Evolutionary conservation across 2,113 vertebrate species (phyloP).

Genomic region (Cairina moschata): DNA sequence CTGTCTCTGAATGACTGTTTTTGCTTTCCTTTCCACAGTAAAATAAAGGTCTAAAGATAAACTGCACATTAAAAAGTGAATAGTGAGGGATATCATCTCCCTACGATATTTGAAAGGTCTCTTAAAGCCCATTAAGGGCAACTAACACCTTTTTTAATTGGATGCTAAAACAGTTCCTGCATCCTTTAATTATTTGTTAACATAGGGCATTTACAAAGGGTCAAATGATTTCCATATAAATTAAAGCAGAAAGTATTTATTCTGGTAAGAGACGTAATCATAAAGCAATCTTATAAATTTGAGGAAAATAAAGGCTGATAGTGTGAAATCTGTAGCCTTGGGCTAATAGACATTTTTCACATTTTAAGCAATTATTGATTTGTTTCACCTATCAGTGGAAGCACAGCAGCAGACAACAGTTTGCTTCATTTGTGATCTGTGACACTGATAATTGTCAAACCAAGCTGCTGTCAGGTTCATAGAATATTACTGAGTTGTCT

Average conservation of each 20-base stretch:
- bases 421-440: background rate
- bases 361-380: constrained; percentile 28
- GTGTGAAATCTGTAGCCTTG: constrained; percentile 2
- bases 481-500: background rate
- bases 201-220: background rate
- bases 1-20: background rate
- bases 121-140: background rate
- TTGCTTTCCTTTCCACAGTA: background rate
- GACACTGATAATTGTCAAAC: background rate
- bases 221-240: constrained; percentile 46
- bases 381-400: background rate
- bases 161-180: background rate
- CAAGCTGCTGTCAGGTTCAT: background rate
- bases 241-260: constrained; percentile 23
- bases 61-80: background rate
- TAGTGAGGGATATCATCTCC: background rate
- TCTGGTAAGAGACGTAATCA: background rate
- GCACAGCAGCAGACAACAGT: background rate
- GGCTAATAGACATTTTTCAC: constrained; percentile 1
- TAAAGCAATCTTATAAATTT: constrained; percentile 38
- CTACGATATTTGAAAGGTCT: background rate
- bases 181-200: constrained; percentile 41
- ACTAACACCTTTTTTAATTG: background rate
- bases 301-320: background rate
- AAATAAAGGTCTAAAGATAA: background rate